phyloP scores from a whole-genome alignment of 2,888 invertebrate genomes.

The Heterodera filipjevi region DNA sequence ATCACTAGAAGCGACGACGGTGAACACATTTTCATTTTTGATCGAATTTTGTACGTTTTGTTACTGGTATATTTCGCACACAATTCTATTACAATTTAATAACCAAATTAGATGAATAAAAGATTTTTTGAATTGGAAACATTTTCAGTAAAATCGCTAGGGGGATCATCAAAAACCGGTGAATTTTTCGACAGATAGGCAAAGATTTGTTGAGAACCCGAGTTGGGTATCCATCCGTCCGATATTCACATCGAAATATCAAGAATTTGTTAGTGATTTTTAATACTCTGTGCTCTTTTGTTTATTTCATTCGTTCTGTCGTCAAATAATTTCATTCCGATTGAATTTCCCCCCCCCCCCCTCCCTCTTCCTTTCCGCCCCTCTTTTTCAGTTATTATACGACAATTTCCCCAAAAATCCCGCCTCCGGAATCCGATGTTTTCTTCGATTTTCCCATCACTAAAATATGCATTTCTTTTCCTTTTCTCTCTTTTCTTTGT shows the following conservation, averaged over 20 bases:
- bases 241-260: too few species aligned
- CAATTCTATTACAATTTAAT: too few species aligned
- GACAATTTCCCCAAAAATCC: background rate
- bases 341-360: background rate
- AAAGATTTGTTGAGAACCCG: too few species aligned
- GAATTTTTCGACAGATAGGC: too few species aligned
- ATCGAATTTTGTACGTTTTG: background rate
- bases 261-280: too few species aligned
- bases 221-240: too few species aligned
- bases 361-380: background rate
- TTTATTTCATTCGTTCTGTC: background rate
- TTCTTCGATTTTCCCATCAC: background rate
- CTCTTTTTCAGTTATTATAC: background rate
- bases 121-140: too few species aligned
- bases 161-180: too few species aligned
- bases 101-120: too few species aligned
- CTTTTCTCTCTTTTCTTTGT: background rate
- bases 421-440: background rate
- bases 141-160: too few species aligned
- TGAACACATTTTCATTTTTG: constrained; percentile 5
- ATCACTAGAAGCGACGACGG: too few species aligned
- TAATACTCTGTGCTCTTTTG: background rate
- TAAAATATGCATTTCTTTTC: background rate
- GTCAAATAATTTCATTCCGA: background rate
- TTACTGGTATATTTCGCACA: background rate